Base-by-base conservation (phyloP, 2,113 vertebrate genomes). In the Dunckerocampus dactyliophorus region DNA sequence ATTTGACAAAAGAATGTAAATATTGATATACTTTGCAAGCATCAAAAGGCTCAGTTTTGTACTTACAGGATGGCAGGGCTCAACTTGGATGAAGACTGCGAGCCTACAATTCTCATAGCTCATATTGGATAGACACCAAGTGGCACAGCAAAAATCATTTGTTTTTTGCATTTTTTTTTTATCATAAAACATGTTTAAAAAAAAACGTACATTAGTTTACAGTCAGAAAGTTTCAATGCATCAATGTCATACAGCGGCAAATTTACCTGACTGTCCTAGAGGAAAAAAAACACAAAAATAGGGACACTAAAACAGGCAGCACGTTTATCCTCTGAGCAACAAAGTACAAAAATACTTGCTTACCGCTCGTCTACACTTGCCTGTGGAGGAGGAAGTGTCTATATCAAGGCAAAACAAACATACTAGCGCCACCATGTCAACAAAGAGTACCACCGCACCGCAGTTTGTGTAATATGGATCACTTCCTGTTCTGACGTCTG, bases 11-110 rank as follows among this genome's bases (percentile, higher is more conserved):
- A 62, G 37, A 54, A 47, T 75, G 72, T 63, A 81, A 83, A 51
- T 20, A 60, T 31, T 24, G 82, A 78, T 75, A 87, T 75, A 67
- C 31, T 69, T 81, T 71, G 77, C 76, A 90, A 87, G 84, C 85
- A 87, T 82, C 43, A 72, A 65, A 82, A 82, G 74, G 73, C 70
- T 78, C 60, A 79, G 14, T 15, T 84, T 93, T 92, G 95, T 99
- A 99, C 97, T 98, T 98, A 98, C 96, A 97, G 93, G 92, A 84
- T 50, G 70, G 93, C 92, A 94, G 94, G 93, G 93, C 93, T 95
- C 94, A 92, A 89, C 90, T 93, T 90, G 92, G 95, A 91, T 91
- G 94, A 92, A 84, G 93, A 94, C 92, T 92, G 94, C 54, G 94
- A 89, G 91, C 93, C 94, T 95, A 95, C 79, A 88, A 89, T 14